Evolutionary conservation across 2,888 invertebrate genomes (phyloP).

Genomic region (Noctua comes): DNA sequence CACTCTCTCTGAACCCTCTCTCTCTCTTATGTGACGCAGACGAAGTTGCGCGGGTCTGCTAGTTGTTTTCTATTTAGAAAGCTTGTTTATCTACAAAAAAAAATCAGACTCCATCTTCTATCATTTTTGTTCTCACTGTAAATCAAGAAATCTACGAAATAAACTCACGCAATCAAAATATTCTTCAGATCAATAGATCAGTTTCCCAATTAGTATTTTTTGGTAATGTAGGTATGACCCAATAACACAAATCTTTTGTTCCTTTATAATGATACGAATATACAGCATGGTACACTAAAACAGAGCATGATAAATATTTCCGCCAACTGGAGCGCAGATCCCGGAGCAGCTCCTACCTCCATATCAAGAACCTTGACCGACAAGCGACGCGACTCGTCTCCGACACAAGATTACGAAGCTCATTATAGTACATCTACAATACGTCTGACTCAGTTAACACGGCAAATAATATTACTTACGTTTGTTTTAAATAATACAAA

Average conservation of each 20-base stretch:
- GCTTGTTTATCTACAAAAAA: not conserved
- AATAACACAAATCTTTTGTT: not conserved
- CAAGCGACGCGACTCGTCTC: not conserved
- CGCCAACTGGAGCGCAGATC: conserved; percentile 8
- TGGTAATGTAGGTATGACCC: not conserved
- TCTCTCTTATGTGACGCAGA: too few species aligned
- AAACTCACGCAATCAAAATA: not conserved
- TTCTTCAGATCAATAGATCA: not conserved
- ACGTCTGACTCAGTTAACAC: not conserved
- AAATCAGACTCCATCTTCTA: not conserved
- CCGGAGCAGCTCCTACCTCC: not conserved
- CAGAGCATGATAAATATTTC: not conserved
- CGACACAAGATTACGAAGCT: not conserved
- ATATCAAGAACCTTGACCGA: conserved; percentile 13
- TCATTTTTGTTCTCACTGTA: not conserved
- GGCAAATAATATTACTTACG: conserved; percentile 2
- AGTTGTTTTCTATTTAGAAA: not conserved
- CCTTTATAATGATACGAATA: not conserved
- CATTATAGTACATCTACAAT: not conserved
- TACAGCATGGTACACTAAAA: not conserved
- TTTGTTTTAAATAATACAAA: conserved; percentile 2
- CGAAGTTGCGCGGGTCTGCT: too few species aligned
- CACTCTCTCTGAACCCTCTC: too few species aligned
- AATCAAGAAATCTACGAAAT: not conserved
- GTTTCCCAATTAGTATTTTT: not conserved